Evolutionary conservation across 2,113 vertebrate genomes (phyloP).

Genomic region (Ptychochromis oligacanthus): DNA sequence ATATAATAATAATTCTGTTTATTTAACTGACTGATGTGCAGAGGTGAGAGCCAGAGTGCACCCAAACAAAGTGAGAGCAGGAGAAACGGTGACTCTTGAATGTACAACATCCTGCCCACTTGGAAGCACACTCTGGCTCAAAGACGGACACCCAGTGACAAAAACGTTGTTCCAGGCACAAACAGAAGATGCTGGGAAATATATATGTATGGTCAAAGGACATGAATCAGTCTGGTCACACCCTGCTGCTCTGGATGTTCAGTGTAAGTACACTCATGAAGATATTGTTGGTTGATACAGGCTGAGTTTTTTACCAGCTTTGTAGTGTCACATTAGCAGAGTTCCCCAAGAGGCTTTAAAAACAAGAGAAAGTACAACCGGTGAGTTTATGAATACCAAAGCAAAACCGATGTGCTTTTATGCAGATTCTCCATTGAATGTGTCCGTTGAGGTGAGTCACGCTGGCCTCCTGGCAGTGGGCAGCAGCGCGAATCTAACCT

Average conservation of each 20-base stretch:
- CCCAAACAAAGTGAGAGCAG: conserved; percentile 24
- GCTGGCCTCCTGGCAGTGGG: not conserved
- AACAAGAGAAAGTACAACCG: not conserved
- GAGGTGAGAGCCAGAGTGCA: conserved; percentile 12
- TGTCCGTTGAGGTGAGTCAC: conserved; percentile 23
- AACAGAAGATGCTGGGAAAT: conserved; percentile 46
- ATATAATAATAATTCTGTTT: not conserved
- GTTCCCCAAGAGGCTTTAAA: not conserved
- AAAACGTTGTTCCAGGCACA: conserved; percentile 16
- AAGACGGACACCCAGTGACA: conserved; percentile 27
- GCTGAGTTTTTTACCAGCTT: not conserved
- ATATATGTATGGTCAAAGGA: conserved; percentile 34
- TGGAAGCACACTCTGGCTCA: conserved; percentile 40
- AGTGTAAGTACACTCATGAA: conserved; percentile 29
- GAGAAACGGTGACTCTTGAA: conserved; percentile 25
- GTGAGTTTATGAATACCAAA: not conserved
- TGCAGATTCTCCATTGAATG: conserved; percentile 51
- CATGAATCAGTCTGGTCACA: conserved; percentile 19
- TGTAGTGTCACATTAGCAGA: not conserved
- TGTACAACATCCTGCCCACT: conserved; percentile 16
- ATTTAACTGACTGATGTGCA: not conserved
- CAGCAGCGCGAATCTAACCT: conserved; percentile 54
- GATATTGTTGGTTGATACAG: not conserved
- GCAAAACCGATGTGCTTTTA: not conserved
- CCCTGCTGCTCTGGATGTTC: conserved; percentile 32